A percentile compares a stretch with the other conserved stretches of the same genome.
Conservation (phyloP, 2,113 vertebrate genomes). For the Salvelinus fontinalis region DNA sequence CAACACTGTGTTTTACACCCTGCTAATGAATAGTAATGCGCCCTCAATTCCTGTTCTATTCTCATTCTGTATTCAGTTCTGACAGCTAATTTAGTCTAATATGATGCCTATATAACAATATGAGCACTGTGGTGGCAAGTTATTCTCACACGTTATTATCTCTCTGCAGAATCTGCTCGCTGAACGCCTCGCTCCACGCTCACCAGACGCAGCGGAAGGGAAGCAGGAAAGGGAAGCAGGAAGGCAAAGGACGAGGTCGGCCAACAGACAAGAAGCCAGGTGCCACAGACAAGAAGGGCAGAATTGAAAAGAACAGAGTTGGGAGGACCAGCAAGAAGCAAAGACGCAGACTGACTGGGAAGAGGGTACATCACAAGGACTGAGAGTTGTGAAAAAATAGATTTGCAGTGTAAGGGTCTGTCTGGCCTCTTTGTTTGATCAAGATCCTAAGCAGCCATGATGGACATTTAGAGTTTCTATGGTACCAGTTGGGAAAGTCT, state of each 20-base stretch:
- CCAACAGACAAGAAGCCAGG: conserved; percentile 58
- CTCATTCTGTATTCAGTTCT: neutral
- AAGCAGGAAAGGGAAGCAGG: conserved; percentile 72
- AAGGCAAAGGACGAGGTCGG: conserved; percentile 38
- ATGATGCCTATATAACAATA: neutral
- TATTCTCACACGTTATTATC: neutral
- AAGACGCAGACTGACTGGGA: conserved; percentile 84
- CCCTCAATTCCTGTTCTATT: neutral
- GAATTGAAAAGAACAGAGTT: conserved; percentile 55
- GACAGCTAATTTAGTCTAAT: neutral
- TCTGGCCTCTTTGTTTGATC: neutral
- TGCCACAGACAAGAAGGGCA: conserved; percentile 52
- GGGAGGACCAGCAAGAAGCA: conserved; percentile 83
- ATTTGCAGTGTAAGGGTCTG: neutral
- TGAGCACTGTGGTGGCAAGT: neutral
- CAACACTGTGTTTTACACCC: neutral
- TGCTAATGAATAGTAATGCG: too few relatives aligned
- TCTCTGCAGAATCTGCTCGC: conserved; percentile 82
- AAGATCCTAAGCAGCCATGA: neutral
- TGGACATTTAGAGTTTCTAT: conserved; percentile 11
- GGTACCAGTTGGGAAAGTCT: neutral
- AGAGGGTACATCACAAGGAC: conserved; percentile 50
- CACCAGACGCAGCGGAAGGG: conserved; percentile 72
- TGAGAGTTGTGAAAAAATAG: conserved; percentile 34
- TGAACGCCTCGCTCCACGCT: conserved; percentile 81